Percentiles rank a stretch among this genome's conserved stretches.
Evolutionary conservation across 2,113 vertebrate species (phyloP).

Genomic region (Nerophis lumbriciformis): DNA sequence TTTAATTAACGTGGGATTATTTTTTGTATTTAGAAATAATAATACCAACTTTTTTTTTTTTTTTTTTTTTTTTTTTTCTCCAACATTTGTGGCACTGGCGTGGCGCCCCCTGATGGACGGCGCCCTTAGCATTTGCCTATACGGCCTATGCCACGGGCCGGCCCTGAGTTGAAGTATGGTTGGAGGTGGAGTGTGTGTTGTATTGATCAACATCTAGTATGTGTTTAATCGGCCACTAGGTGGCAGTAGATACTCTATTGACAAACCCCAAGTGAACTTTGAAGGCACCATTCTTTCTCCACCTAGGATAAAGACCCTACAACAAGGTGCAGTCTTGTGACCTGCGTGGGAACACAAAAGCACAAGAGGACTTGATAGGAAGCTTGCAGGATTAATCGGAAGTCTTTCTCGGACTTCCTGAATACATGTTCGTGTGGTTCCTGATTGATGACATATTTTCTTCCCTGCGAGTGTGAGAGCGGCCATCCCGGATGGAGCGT

Average conservation of each 20-base stretch:
- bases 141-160: too few species aligned
- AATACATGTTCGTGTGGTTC: background rate
- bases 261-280: conserved; percentile 19
- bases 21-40: too few species aligned
- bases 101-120: too few species aligned
- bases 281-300: conserved; percentile 15
- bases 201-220: too few species aligned
- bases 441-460: background rate
- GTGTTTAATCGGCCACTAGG: conserved; percentile 34
- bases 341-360: conserved; percentile 3
- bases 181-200: too few species aligned
- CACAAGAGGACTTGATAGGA: background rate
- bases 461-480: background rate
- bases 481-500: conserved; percentile 26
- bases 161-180: too few species aligned
- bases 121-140: too few species aligned
- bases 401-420: background rate
- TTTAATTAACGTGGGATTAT: too few species aligned
- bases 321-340: conserved; percentile 54
- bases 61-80: too few species aligned
- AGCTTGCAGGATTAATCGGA: background rate
- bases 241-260: conserved; percentile 19
- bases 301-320: conserved; percentile 51
- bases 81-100: too few species aligned
- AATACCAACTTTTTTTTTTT: too few species aligned